Evolutionary conservation across 2,797 vertebrate genomes (phyloP), one percentile per base, ranked within the genome.

Genomic region (Darevskia mixta): DNA sequence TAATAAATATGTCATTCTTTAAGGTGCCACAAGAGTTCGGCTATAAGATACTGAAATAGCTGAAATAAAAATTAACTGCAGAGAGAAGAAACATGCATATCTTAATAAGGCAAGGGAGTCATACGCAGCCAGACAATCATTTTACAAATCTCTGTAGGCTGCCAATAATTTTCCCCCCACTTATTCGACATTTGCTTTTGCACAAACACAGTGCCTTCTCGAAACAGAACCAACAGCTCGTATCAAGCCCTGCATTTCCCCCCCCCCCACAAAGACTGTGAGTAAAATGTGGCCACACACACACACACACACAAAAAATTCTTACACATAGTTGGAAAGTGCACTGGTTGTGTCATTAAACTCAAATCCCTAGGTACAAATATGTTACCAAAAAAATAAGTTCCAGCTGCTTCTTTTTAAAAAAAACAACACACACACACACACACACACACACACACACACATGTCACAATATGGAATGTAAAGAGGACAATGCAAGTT

Each of bases 361-460:
- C 41, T 85, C 41, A 23, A 61, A 25, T 35, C 64, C 67, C 72
- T 61, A n/a, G 20, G 18, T 41, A 71, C 27, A 83, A 83, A 61
- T 71, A 83, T 71, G 25, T 5, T 58, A 9, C 43, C 49, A 72
- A 49, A 32, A 64, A 43, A 87, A 64, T 29, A 90, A 88, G 67
- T 8, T 64, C 32, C 80, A 72, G 66, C 41, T 23, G 18, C 38
- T 23, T 2, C n/a, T 35, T 17, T 43, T 41, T 13, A 55, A 55
- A 15, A 11, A 13, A 3, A 1, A 49, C 11, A 49, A 49, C 45
- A 49, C 45, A 49, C 45, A 45, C 45, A 43, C 43, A 43, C 43
- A 45, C 43, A 45, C 3, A 49, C 11, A 49, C 49, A 49, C 45
- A 13, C 10, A 11, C 38, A 41, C 38, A 41, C 38, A 38, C 38